These are phyloP conservation scores for Zaprionus ornatus DNA, from an alignment of 1,140 invertebrate species.

Conservation along the genomic window DNA sequence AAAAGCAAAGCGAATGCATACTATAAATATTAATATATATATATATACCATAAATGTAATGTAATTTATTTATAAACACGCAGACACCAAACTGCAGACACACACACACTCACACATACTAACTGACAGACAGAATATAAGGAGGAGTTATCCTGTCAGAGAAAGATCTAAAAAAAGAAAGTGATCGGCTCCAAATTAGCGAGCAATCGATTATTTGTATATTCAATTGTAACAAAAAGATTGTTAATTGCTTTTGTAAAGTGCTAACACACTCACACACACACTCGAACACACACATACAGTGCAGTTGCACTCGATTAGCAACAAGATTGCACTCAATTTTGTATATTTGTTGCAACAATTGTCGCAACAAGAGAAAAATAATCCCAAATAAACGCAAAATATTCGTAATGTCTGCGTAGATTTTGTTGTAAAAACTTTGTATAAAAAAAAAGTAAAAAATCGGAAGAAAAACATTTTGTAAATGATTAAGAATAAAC, in stretches of 20 bases:
- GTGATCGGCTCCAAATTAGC: slow-evolving; percentile 7
- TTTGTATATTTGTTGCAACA: slow-evolving; percentile 16
- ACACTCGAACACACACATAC: slow-evolving; percentile 9
- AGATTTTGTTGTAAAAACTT: slow-evolving; percentile 66
- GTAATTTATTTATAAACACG: slow-evolving; percentile 72
- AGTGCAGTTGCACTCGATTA: slow-evolving; percentile 9
- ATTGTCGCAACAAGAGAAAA: slow-evolving; percentile 27
- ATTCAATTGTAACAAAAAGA: slow-evolving; percentile 47
- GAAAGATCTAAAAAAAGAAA: background rate
- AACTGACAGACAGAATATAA: slow-evolving; percentile 9
- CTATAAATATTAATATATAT: slow-evolving; percentile 54
- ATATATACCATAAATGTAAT: slow-evolving; percentile 40
- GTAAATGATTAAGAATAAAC: slow-evolving; percentile 64
- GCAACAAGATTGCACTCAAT: slow-evolving; percentile 22
- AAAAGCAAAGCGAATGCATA: slow-evolving; percentile 57
- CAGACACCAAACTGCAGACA: slow-evolving; percentile 45
- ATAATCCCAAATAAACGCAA: slow-evolving; percentile 15
- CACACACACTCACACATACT: slow-evolving; percentile 20
- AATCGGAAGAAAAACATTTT: slow-evolving; percentile 53
- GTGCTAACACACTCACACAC: slow-evolving; percentile 27
- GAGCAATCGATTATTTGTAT: slow-evolving; percentile 43
- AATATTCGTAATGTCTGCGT: slow-evolving; percentile 35
- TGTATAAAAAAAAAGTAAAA: slow-evolving; percentile 57
- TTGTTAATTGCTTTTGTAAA: slow-evolving; percentile 48
- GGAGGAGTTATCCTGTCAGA: background rate